phyloP scores from a whole-genome alignment of 1,140 invertebrate species.

The Centruroides vittatus region DNA sequence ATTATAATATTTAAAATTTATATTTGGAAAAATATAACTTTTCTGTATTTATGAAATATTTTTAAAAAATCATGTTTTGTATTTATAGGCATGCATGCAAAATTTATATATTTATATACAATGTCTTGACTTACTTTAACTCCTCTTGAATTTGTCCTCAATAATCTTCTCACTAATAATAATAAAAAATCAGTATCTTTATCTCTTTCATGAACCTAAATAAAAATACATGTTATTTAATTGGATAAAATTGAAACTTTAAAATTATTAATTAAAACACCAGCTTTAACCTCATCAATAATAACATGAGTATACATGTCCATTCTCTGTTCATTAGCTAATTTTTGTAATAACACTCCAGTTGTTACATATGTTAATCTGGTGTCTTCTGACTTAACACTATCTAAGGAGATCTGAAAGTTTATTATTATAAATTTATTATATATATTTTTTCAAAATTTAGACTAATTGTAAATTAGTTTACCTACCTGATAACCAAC shows the following conservation, averaged over 20 bases:
- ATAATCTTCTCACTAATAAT: slow-evolving; percentile 58
- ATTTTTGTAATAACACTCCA: slow-evolving; percentile 47
- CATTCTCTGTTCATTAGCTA: slow-evolving; percentile 43
- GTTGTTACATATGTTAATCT: slow-evolving; percentile 72
- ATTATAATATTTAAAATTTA: too few relatives aligned
- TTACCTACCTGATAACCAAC: slow-evolving; percentile 61
- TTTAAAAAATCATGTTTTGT: too few relatives aligned
- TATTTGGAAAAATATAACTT: too few relatives aligned
- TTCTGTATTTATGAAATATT: too few relatives aligned
- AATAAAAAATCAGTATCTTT: slow-evolving; percentile 87
- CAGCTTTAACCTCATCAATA: slow-evolving; percentile 50
- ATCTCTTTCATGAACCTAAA: slow-evolving; percentile 80
- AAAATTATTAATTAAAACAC: too few relatives aligned
- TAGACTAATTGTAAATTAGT: slow-evolving; percentile 19
- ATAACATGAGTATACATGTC: slow-evolving; percentile 71
- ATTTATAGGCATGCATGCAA: too few relatives aligned
- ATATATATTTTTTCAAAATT: too few relatives aligned
- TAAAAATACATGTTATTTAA: not conserved
- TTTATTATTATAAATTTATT: too few relatives aligned
- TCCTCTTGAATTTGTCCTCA: slow-evolving; percentile 48
- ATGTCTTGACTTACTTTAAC: slow-evolving; percentile 41
- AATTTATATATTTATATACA: too few relatives aligned
- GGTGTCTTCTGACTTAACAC: slow-evolving; percentile 46
- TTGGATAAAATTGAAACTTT: not conserved
- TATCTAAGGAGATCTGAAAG: slow-evolving; percentile 45